Conservation (phyloP, 2,888 invertebrate genomes). For the Callyntrura sp. region DNA sequence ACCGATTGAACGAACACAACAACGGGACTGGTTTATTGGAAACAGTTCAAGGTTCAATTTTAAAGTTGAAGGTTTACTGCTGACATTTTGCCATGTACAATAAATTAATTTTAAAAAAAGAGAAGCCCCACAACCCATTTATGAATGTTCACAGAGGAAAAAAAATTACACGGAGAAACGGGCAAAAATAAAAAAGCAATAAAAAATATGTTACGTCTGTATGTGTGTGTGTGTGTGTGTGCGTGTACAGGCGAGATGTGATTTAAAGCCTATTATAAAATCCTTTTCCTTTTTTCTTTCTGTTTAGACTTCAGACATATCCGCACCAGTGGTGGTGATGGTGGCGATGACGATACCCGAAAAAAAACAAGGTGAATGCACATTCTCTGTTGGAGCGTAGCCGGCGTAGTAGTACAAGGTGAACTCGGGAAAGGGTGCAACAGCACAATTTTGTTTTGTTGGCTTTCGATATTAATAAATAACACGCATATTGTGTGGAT, state of each 20-base stretch:
- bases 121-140: background rate
- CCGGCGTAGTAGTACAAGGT: background rate
- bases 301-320: conserved; percentile 17
- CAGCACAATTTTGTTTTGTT: background rate
- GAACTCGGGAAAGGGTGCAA: conserved; percentile 21
- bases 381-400: no score
- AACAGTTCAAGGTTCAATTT: conserved; percentile 35
- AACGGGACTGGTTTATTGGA: background rate
- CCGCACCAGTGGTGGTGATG: background rate
- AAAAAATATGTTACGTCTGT: conserved; percentile 40
- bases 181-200: conserved; percentile 51
- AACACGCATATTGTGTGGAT: background rate
- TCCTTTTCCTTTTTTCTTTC: conserved; percentile 21
- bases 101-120: conserved; percentile 18
- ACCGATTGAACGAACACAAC: background rate
- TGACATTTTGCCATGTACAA: background rate
- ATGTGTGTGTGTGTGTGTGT: conserved; percentile 10
- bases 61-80: conserved; percentile 35
- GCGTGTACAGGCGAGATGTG: background rate
- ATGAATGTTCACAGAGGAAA: background rate
- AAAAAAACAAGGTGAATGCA: background rate
- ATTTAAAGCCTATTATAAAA: conserved; percentile 57
- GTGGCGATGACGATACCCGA: background rate
- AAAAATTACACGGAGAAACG: conserved; percentile 38
- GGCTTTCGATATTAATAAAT: background rate